phyloP scores from a whole-genome alignment of 2,113 vertebrate species.

The Mionectes macconnelli region DNA sequence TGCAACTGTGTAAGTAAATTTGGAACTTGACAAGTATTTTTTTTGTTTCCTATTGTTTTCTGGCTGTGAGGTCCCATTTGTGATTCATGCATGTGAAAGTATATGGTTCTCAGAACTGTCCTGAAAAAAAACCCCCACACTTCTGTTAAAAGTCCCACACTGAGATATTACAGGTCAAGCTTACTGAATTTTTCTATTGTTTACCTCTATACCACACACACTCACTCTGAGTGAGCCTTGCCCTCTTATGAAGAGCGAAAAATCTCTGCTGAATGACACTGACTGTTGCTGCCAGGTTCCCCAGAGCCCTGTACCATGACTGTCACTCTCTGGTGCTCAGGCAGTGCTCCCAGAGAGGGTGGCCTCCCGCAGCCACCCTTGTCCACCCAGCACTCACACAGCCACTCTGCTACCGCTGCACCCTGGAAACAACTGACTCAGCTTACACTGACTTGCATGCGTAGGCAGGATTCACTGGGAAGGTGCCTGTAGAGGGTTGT shows the following conservation, averaged over 20 bases:
- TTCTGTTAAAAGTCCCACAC: not conserved
- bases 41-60: not conserved
- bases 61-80: not conserved
- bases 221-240: not conserved
- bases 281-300: not conserved
- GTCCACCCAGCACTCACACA: not conserved
- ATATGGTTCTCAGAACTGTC: not conserved
- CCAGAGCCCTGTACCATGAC: not conserved
- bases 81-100: not conserved
- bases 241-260: rapidly evolving
- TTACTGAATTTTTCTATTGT: not conserved
- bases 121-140: not conserved
- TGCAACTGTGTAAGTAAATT: not conserved
- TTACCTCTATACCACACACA: not conserved
- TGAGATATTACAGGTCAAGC: not conserved
- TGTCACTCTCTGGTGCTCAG: not conserved
- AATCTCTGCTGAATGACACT: not conserved
- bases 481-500: not conserved
- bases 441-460: rapidly evolving
- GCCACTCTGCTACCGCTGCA: rapidly evolving
- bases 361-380: not conserved
- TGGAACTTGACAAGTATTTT: not conserved
- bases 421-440: rapidly evolving
- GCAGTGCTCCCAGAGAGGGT: not conserved
- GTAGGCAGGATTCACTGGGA: no score